Evolutionary conservation across 2,113 vertebrate genomes (phyloP), one percentile per base, ranked within the genome.

Genomic region (Ondatra zibethicus): DNA sequence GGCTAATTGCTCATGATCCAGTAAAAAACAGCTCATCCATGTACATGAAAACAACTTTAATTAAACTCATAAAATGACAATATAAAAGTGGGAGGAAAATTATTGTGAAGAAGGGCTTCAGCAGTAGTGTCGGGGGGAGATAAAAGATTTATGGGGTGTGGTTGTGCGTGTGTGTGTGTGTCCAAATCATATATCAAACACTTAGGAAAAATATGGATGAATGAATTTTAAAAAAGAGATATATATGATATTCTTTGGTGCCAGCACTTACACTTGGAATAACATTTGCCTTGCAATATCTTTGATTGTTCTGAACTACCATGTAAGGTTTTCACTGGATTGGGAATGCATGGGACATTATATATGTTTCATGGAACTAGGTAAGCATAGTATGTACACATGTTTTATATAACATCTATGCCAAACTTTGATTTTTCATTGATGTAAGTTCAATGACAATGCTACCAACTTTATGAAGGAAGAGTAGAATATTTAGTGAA

Each of bases 311-410:
- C 7, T 91, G 50, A 89, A 73, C 14, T 14, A 13, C 45, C 7
- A 75, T 75, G 10, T 25, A 5, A 50, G 13, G 3, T 2, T 3
- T 88, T 13, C n/a, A 85, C 39, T 68, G 23, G 5, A 88, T 27
- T 31, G 68, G 9, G 16, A 13, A 65, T 1, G 80, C 6, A 10
- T 21, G 13, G 58, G 5, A 0, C 9, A 89, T 66, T 75, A 12
- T 89, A 8, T 58, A 58, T 61, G 36, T 13, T 52, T 45, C 9
- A 13, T 33, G 17, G 7, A 82, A 27, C 61, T 81, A 7, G 3
- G 0, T 5, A 2, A 72, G 25, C 5, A 92, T 55, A 12, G 31
- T 0, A 7, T 31, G 42, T 8, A 52, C 0, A 50, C 4, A 33
- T 75, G 63, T 29, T 33, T 17, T 36, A 68, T 23, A 36, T 19